Conservation (phyloP, 2,888 invertebrate genomes). For the Serrognathus titanus region DNA sequence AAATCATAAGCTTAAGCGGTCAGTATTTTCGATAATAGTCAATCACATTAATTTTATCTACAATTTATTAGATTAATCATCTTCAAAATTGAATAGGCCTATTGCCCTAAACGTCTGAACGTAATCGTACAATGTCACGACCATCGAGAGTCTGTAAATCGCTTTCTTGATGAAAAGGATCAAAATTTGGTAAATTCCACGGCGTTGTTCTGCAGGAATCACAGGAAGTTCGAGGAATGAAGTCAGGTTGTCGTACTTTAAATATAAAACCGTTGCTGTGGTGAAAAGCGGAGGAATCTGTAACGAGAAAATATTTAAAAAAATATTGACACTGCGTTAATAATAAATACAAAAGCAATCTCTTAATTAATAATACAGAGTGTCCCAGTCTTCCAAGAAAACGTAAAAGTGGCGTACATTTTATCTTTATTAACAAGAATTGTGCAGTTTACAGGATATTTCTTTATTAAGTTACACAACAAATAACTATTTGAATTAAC, state of each 20-base stretch:
- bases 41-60: not conserved
- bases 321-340: no score
- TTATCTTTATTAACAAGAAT: no score
- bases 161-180: constrained; percentile 7
- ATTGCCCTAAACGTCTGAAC: constrained; percentile 12
- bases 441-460: no score
- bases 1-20: no score
- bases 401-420: no score
- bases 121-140: constrained; percentile 14
- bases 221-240: constrained; percentile 4
- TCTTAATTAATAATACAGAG: no score
- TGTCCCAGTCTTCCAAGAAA: no score
- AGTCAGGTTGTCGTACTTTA: constrained; percentile 6
- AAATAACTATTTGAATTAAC: no score
- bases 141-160: constrained; percentile 13
- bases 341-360: no score
- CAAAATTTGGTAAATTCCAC: constrained; percentile 1
- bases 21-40: no score
- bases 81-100: constrained; percentile 9
- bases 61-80: not conserved
- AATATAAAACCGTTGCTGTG: not conserved
- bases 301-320: no score
- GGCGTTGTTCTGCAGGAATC: constrained; percentile 5
- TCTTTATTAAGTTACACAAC: no score
- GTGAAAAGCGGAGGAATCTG: constrained; percentile 8